Conservation (phyloP, 2,888 invertebrate genomes). For the Phortica okadai region DNA sequence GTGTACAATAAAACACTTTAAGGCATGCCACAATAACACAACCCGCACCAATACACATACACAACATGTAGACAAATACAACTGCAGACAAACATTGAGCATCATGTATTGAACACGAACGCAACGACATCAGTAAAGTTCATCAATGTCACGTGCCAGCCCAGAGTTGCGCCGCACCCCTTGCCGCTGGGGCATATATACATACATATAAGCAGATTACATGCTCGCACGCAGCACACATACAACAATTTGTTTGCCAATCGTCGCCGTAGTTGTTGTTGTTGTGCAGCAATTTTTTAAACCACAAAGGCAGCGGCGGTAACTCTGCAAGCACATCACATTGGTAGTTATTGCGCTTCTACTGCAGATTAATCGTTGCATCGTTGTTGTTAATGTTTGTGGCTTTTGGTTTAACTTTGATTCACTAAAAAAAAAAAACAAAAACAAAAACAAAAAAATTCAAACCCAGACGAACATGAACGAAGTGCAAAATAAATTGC, state of each 20-base stretch:
- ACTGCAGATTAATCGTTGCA: constrained; percentile 20
- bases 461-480: neutral
- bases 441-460: neutral
- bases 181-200: constrained; percentile 4
- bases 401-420: constrained; percentile 32
- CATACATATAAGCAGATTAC: neutral
- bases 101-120: constrained; percentile 15
- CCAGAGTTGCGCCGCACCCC: neutral
- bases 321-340: neutral
- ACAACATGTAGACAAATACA: neutral
- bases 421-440: neutral
- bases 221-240: constrained; percentile 22
- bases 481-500: constrained; percentile 14
- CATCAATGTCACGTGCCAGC: constrained; percentile 63
- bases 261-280: neutral
- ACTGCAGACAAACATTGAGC: neutral
- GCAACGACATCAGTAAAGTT: constrained; percentile 54
- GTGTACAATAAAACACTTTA: constrained; percentile 38
- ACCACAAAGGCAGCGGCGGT: neutral
- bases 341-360: constrained; percentile 41
- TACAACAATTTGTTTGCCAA: constrained; percentile 58
- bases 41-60: neutral
- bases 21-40: constrained; percentile 5
- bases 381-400: constrained; percentile 29
- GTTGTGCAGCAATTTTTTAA: constrained; percentile 17